phyloP scores from a whole-genome alignment of 23 tunicate species.

The Styela clava region DNA sequence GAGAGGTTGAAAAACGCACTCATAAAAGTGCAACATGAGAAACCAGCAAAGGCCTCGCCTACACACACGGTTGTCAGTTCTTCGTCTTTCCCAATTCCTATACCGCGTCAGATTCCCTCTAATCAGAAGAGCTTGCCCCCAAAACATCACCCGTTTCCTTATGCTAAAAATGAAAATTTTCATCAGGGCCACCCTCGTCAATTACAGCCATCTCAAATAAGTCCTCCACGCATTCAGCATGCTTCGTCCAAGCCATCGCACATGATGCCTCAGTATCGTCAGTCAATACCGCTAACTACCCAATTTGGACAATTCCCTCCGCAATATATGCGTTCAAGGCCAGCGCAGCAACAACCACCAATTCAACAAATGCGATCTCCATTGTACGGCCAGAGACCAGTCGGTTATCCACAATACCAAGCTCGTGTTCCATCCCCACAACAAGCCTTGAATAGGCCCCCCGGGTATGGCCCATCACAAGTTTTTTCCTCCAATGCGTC shows the following conservation, averaged over 20 bases:
- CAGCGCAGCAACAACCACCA: neutral
- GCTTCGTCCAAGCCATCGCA: neutral
- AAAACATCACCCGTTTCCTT: neutral
- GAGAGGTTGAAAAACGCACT: neutral
- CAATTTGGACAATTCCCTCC: neutral
- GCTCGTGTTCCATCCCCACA: neutral
- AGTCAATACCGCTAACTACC: no score
- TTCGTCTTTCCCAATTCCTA: neutral
- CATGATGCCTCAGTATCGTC: neutral
- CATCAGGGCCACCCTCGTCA: neutral
- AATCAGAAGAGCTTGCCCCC: neutral
- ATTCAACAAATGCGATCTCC: neutral
- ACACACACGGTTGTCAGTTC: neutral
- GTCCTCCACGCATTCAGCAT: neutral
- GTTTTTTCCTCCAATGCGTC: neutral
- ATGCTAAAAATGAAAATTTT: no score
- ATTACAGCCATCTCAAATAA: neutral
- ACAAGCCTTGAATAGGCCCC: neutral
- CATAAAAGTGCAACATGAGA: neutral
- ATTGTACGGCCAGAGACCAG: neutral
- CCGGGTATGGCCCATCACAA: neutral
- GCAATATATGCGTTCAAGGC: neutral
- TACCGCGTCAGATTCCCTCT: neutral
- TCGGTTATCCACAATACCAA: neutral
- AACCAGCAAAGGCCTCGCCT: neutral